phyloP scores from a whole-genome alignment of 2,113 vertebrate species.

The Meleagris gallopavo region DNA sequence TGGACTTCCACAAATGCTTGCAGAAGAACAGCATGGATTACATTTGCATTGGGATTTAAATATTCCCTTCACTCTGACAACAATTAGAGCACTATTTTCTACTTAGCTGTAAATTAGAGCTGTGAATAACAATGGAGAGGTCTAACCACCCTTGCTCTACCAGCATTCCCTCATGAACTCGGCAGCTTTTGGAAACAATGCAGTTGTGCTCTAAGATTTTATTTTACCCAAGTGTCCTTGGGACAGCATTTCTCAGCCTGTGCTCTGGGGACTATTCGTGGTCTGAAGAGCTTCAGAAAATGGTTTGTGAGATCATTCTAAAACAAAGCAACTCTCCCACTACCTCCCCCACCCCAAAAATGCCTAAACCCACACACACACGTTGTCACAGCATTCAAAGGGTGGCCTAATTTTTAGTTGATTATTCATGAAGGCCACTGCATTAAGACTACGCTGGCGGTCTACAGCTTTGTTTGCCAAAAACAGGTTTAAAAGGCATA shows the following conservation, averaged over 20 bases:
- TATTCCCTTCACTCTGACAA: neutral
- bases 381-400: neutral
- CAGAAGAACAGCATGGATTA: neutral
- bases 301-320: neutral
- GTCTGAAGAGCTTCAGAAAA: neutral
- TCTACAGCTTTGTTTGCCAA: neutral
- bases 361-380: neutral
- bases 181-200: neutral
- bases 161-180: neutral
- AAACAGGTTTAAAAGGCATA: neutral
- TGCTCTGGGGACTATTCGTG: neutral
- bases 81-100: neutral
- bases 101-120: neutral
- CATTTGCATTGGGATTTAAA: neutral
- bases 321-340: neutral
- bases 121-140: neutral
- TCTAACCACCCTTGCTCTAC: neutral
- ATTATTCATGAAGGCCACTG: neutral
- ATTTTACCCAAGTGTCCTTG: neutral
- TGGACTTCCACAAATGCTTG: neutral
- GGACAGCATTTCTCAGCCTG: constrained; percentile 9
- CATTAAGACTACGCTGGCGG: neutral
- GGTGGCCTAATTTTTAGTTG: neutral
- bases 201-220: neutral
- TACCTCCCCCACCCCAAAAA: neutral